Evolutionary conservation across 2,888 invertebrate species (phyloP), one percentile per base, ranked within the genome.

Genomic region (Zele albiditarsus): DNA sequence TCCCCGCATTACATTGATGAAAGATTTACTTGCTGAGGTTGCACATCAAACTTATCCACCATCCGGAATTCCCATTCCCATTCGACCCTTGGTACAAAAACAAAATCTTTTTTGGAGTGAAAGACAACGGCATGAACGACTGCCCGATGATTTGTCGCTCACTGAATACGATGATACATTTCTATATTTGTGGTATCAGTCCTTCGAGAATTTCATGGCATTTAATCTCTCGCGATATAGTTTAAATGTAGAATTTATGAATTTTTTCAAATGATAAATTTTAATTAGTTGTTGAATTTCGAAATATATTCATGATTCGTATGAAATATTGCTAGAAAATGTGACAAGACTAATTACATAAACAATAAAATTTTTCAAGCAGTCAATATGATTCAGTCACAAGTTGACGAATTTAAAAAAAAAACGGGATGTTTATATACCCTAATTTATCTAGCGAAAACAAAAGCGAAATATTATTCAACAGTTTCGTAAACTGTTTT

Each of bases 11-110:
- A 66, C 74, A 38, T 53, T 84, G 83, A 81, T 73, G 79, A 84
- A 81, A 57, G 83, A 82, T 65, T 81, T 87, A 28, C 71, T 88
- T n/a, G 82, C 84, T 12, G 88, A 88, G 80, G 82, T 88, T 23
- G 88, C 88, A 5, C 81, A 85, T 68, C 88, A 88, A 77, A 84
- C 82, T 74, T 82, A 87, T 71, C 88, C 88, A 23, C 88, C 88
- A 2, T 88, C 88, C 5, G 88, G 88, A 3, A 81, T 87, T 25
- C 75, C 84, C 5, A 57, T 85, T 62, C 81, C 80, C 53, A 79
- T 87, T 72, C 83, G 83, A 28, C 80, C 71, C 58, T 75, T 82
- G 60, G 80, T 84, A 73, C 78, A 80, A 10, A 79, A 78, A 63
- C 63, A 67, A 49, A 83, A 78, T 76, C 73, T 78, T 31, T 53